Evolutionary conservation across 2,113 vertebrate genomes (phyloP).

Genomic region (Pseudonaja textilis): DNA sequence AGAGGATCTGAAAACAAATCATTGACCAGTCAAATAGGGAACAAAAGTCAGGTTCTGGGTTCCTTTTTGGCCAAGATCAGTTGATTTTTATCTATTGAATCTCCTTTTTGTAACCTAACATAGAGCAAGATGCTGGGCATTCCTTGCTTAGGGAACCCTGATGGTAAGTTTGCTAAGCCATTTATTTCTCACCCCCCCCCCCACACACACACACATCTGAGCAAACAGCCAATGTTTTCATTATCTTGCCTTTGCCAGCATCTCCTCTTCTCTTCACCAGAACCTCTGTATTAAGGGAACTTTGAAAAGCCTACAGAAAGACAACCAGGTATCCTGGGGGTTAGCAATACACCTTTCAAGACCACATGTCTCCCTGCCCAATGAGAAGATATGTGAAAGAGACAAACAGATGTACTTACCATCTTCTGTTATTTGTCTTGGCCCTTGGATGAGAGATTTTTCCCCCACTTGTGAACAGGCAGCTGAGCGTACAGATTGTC

Average conservation of each 20-base stretch:
- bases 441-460: not conserved
- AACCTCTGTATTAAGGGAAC: not conserved
- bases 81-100: not conserved
- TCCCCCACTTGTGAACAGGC: not conserved
- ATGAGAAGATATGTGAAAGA: not conserved
- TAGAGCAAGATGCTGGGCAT: not conserved
- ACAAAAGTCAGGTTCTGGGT: not conserved
- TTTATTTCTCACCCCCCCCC: not conserved
- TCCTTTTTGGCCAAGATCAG: too few relatives aligned
- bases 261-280: constrained; percentile 5
- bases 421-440: constrained; percentile 6
- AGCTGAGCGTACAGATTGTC: not conserved
- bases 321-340: not conserved
- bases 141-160: not conserved
- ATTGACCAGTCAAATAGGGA: not conserved
- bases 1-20: not conserved
- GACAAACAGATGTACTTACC: not conserved
- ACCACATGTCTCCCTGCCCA: not conserved
- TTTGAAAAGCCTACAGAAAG: constrained; percentile 3
- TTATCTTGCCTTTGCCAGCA: constrained; percentile 1
- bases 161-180: not conserved
- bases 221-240: not conserved
- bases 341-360: not conserved
- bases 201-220: not conserved
- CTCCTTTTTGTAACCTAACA: not conserved